phyloP scores from a whole-genome alignment of 2,888 invertebrate genomes.

The Asteroscopus sphinx region DNA sequence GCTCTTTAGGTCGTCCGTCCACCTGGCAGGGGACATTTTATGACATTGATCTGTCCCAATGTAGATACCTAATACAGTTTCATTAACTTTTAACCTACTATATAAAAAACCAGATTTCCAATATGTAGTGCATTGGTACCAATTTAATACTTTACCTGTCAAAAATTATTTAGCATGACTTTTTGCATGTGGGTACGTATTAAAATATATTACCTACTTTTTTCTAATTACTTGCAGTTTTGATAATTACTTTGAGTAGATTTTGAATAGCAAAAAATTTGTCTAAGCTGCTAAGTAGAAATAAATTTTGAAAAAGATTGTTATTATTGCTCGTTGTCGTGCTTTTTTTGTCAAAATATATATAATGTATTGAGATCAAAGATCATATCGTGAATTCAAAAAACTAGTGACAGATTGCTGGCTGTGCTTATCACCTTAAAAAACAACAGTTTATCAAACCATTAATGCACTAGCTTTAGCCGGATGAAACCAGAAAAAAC shows the following conservation, averaged over 20 bases:
- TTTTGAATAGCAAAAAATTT: constrained; percentile 26
- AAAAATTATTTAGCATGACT: constrained; percentile 6
- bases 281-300: constrained; percentile 15
- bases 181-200: constrained; percentile 11
- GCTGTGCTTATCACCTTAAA: constrained; percentile 2
- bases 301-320: constrained; percentile 22
- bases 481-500: background rate
- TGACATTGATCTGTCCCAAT: too few species aligned
- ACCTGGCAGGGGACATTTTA: too few species aligned
- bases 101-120: background rate
- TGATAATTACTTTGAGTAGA: constrained; percentile 31
- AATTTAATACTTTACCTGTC: constrained; percentile 13
- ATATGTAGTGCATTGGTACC: constrained; percentile 5
- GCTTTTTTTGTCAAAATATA: constrained; percentile 19
- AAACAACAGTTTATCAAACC: constrained; percentile 3
- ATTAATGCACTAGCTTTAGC: background rate
- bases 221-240: constrained; percentile 24
- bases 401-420: constrained; percentile 11
- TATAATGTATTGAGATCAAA: constrained; percentile 22
- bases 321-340: constrained; percentile 6
- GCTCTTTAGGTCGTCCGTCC: too few species aligned
- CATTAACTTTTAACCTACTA: constrained; percentile 16
- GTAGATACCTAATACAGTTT: constrained; percentile 3
- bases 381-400: constrained; percentile 24
- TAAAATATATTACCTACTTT: constrained; percentile 17